Evolutionary conservation across 2,888 invertebrate genomes (phyloP).

Genomic region (Sphaerophoria rueppellii): DNA sequence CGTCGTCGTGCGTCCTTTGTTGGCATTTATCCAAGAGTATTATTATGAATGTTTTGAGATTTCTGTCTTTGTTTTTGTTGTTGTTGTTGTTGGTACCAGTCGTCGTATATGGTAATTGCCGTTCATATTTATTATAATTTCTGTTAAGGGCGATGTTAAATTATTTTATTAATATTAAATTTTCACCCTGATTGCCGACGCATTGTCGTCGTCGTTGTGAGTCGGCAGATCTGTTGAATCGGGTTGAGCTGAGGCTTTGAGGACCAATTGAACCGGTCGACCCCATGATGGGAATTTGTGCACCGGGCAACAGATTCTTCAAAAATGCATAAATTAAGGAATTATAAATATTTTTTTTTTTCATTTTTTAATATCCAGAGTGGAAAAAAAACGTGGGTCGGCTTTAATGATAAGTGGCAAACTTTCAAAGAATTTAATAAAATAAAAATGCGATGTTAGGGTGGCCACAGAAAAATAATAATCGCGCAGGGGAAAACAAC

Average conservation of each 20-base stretch:
- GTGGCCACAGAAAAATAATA: not conserved
- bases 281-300: conserved; percentile 48
- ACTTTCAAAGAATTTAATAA: conserved; percentile 61
- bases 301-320: conserved; percentile 64
- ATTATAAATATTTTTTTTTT: conserved; percentile 26
- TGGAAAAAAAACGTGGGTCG: conserved; percentile 20
- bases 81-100: not conserved
- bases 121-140: not conserved
- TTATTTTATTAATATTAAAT: conserved; percentile 68
- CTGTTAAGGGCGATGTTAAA: conserved; percentile 55
- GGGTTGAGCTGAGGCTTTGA: not conserved
- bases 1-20: conserved; percentile 65
- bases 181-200: not conserved
- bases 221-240: not conserved
- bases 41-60: conserved; percentile 60
- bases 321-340: conserved; percentile 68
- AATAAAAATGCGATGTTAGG: not conserved
- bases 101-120: conserved; percentile 59
- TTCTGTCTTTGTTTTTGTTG: conserved; percentile 42
- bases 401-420: conserved; percentile 67
- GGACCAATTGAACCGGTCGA: conserved; percentile 6
- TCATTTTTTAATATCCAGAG: conserved; percentile 10
- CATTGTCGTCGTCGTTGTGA: not conserved
- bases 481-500: not conserved
- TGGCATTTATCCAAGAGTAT: conserved; percentile 66